Percentiles rank a stretch among this genome's conserved stretches.
Conservation (phyloP, 2,113 vertebrate genomes). For the Coregonus clupeaformis region DNA sequence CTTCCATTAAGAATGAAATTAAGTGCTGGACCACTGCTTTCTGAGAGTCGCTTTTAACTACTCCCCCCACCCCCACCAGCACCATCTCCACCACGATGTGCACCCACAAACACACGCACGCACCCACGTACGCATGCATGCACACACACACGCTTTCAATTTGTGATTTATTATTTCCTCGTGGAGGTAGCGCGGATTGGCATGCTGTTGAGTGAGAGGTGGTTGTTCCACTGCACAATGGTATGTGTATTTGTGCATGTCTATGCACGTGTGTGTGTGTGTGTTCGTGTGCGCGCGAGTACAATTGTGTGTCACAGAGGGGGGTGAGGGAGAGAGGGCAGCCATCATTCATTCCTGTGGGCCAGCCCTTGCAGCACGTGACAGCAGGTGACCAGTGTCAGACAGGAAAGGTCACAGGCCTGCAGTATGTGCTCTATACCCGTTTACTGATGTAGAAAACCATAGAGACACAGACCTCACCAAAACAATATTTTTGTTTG, state of each 20-base stretch:
- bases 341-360: constrained; percentile 59
- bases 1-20: constrained; percentile 76
- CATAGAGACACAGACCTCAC: constrained; percentile 16
- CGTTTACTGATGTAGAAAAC: constrained; percentile 32
- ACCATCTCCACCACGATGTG: constrained; percentile 14
- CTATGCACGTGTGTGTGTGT: background rate
- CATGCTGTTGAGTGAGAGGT: constrained; percentile 40
- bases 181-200: constrained; percentile 46
- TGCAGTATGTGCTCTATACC: constrained; percentile 30
- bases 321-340: constrained; percentile 34
- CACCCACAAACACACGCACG: constrained; percentile 19
- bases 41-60: constrained; percentile 35
- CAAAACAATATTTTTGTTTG: too few relatives aligned
- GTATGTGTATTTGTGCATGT: background rate
- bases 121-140: constrained; percentile 6
- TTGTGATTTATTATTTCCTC: constrained; percentile 74
- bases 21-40: constrained; percentile 68
- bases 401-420: constrained; percentile 66
- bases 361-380: constrained; percentile 47
- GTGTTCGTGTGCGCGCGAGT: too few relatives aligned
- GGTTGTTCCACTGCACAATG: constrained; percentile 42
- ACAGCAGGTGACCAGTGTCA: constrained; percentile 60
- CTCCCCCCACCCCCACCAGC: constrained; percentile 19
- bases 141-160: constrained; percentile 47
- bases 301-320: constrained; percentile 12